Base-by-base conservation (phyloP, 2,888 invertebrate species). In the Macrosiphum euphorbiae region DNA sequence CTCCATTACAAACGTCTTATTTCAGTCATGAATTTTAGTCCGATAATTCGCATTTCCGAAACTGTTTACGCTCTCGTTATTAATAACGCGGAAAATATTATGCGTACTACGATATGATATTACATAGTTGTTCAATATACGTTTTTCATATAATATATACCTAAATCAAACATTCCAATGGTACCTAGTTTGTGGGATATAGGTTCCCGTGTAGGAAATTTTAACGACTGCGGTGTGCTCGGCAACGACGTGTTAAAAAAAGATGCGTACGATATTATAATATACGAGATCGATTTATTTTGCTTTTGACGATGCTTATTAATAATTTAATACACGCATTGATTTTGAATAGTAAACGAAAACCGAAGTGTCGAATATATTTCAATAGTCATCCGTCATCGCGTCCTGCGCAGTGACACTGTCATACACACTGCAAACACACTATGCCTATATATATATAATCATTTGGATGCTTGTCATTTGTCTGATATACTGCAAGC, bases 1-100 rank as follows among this genome's bases (percentile, higher is more conserved):
- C 10, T n/a, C 3, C 87, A 20, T 47, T 35, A 52, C 11, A 52
- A 88, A 88, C 88, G 55, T 88, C 55, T 88, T 55, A 87, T 88
- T 88, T 55, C 55, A 88, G n/a, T 87, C 52, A 16, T 50, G 86
- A 78, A 85, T 85, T 85, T 85, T 44, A 26, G 85, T 85, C 88
- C 88, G 88, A 24, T 55, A 44, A 88, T 35, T 55, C 55, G 55
- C 52, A 35, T 88, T 88, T 88, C 87, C 8, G 87, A 50, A n/a
- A 86, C 47, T 86, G 86, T 86, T 78, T 28, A 26, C 24, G 16
- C 67, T 67, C 67, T 67, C 16, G 67, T 67, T n/a, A 67, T n/a
- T 67, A 67, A 35, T 35, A 78, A 35, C n/a, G n/a, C n/a, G n/a
- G n/a, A 67, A 16, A 67, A n/a, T 67, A n/a, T 5, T 35, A 78